Evolutionary conservation across 1,140 invertebrate genomes (phyloP), one percentile per base, ranked within the genome.

Genomic region (Phocides pigmalion): DNA sequence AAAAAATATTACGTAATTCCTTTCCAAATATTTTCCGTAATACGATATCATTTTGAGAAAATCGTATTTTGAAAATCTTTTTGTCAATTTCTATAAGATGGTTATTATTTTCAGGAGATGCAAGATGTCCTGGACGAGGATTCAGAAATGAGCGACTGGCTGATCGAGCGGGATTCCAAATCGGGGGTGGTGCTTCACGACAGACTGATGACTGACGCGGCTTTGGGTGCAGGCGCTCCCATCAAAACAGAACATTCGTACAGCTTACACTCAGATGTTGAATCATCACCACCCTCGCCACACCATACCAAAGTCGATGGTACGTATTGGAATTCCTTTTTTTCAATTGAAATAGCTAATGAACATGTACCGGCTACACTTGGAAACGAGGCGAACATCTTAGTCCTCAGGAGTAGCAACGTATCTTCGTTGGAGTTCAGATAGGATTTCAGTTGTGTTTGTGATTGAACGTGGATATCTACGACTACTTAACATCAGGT

Each of bases 211-310:
- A 97, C 97, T 17, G 97, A 98, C 78, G 97, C 97, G 0, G 94
- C 96, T 11, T 92, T 97, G 6, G 96, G 96, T 41, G 95, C 95
- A 14, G 20, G 16, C 14, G 89, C 93, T 72, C 95, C 96, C 69
- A 96, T 97, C 87, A 95, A 97, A 93, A 94, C 95, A 81, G 96
- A 98, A 93, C 95, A 97, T 90, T 96, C 95, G 50, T 97, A 97
- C 91, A 96, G 96, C 75, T 87, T 96, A 3, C 93, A 93, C 67
- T 94, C 95, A 78, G 92, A 96, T 91, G 91, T 93, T 66, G 93
- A 96, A 85, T 94, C 95, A 70, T 74, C 93, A 67, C 93, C 94
- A 35, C 89, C 93, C 65, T 95, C 94, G 62, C 94, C 94, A 67
- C 88, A 93, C 63, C 92, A 94, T 81, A 93, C 92, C 74, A 94